Evolutionary conservation across 2,113 vertebrate genomes (phyloP).

Genomic region (Numida meleagris): DNA sequence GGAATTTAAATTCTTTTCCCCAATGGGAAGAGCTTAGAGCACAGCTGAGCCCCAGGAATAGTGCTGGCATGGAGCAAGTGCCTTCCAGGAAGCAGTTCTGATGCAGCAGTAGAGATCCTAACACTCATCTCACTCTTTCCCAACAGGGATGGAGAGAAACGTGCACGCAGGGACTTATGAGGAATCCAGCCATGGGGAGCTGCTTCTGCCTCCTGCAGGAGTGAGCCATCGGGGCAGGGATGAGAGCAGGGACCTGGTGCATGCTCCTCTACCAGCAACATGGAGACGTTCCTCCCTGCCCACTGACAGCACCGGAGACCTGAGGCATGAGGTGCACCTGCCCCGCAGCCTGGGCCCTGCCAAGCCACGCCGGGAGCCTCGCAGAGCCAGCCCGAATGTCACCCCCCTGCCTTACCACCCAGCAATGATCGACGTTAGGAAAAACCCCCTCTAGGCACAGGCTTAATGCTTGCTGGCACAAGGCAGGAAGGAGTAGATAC

Average conservation of each 20-base stretch:
- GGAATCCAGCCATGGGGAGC: slow-evolving; percentile 2
- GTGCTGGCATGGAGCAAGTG: neutral
- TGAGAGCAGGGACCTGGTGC: slow-evolving; percentile 86
- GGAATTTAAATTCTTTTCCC: neutral
- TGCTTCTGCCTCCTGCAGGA: slow-evolving; percentile 36
- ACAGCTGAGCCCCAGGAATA: neutral
- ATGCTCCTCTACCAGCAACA: slow-evolving; percentile 85
- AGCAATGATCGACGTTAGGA: slow-evolving; percentile 90
- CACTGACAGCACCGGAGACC: slow-evolving; percentile 84
- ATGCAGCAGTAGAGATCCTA: neutral
- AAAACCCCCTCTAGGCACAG: slow-evolving; percentile 83
- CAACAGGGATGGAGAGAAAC: slow-evolving; percentile 58
- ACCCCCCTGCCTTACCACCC: slow-evolving; percentile 74
- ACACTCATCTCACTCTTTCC: neutral
- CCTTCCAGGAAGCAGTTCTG: neutral
- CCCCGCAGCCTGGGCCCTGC: slow-evolving; percentile 63
- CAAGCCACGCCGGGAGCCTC: slow-evolving; percentile 82
- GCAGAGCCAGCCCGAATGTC: slow-evolving; percentile 80
- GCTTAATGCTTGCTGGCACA: accelerated
- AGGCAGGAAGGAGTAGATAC: neutral
- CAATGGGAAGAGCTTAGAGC: neutral
- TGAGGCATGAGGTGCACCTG: neutral
- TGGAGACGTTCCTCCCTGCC: slow-evolving; percentile 93
- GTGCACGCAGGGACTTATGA: neutral
- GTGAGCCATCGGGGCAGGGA: slow-evolving; percentile 75